Base-by-base conservation (phyloP, 2,113 vertebrate genomes). In the Aythya baeri region DNA sequence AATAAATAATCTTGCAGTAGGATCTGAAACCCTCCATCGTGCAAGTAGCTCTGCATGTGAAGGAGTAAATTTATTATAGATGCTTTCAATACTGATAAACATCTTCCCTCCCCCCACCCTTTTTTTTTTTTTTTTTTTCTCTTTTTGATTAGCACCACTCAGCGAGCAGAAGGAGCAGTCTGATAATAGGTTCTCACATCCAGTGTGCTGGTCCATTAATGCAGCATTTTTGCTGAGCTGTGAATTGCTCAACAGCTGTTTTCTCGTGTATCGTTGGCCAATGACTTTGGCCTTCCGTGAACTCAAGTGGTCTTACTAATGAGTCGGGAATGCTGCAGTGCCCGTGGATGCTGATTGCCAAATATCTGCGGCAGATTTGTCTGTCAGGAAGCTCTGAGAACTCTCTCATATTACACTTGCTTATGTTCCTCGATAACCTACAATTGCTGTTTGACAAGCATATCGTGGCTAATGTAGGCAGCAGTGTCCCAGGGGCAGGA, bases 211-310 rank as follows among this genome's bases (percentile, higher is more conserved):
- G 4, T 46, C 63, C 14, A 4, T 70, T 91, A 85, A 12, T n/a
- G 55, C 75, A 32, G 87, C 43, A 65, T 50, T 93, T 4, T 1
- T 76, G 93, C 83, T 93, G 88, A 86, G 86, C 90, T 96, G 80
- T 81, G 76, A 93, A 86, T 94, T 96, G 92, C 93, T 94, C 88
- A 83, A 75, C 46, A 29, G 76, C 76, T 75, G 57, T 68, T 95
- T 77, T 55, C 85, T 65, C 26, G 25, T 49, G 73, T 61, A 58
- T 55, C 52, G 23, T 89, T 83, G 63, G 73, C 58, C 0, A 5
- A 78, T 83, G 72, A 59, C 82, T 81, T n/a, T 38, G 85, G 54
- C 80, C 90, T 92, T 84, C 58, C 17, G 52, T 92, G 88, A 89
- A 57, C 83, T 92, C 46, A 29, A 32, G 55, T 65, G 49, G 49